Conservation (phyloP, 2,113 vertebrate species). For the Trematomus loennbergii region DNA sequence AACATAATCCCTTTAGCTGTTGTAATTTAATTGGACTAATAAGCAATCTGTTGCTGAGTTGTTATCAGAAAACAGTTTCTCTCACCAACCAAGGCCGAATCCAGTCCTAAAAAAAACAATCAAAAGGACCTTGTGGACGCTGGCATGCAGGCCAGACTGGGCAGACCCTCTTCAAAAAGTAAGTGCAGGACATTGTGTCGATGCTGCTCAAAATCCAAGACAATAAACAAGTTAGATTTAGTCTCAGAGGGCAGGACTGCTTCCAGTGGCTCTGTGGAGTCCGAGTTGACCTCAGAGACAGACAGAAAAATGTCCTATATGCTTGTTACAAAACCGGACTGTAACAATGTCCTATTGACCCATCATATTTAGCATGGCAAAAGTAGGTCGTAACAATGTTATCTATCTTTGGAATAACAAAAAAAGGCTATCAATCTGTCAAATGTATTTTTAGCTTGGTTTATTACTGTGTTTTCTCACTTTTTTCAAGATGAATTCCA, state of each 20-base stretch:
- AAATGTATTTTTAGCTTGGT: too few species aligned
- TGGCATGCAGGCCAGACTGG: constrained; percentile 2
- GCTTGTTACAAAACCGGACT: not conserved
- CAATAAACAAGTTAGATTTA: constrained; percentile 38
- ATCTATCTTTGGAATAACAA: too few species aligned
- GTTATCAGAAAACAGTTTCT: constrained; percentile 14
- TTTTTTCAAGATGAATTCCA: too few species aligned
- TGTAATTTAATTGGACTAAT: not conserved
- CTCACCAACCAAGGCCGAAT: constrained; percentile 10
- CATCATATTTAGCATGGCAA: not conserved
- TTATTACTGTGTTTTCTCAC: too few species aligned
- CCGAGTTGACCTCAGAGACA: constrained; percentile 18
- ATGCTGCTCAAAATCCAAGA: constrained; percentile 31
- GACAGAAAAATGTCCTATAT: not conserved
- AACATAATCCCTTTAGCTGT: not conserved
- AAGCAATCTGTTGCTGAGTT: not conserved
- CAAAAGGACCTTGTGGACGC: constrained; percentile 17
- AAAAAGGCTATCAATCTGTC: too few species aligned
- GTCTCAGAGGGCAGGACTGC: constrained; percentile 22
- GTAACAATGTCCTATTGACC: constrained; percentile 4
- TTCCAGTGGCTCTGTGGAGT: constrained; percentile 22
- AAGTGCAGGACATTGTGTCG: constrained; percentile 31
- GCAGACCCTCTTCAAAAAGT: not conserved
- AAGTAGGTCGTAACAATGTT: too few species aligned
- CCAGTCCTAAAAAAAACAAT: constrained; percentile 1